These are phyloP conservation scores for Neofelis nebulosa DNA, from an alignment of 2,113 vertebrate species.

Conservation along the genomic window DNA sequence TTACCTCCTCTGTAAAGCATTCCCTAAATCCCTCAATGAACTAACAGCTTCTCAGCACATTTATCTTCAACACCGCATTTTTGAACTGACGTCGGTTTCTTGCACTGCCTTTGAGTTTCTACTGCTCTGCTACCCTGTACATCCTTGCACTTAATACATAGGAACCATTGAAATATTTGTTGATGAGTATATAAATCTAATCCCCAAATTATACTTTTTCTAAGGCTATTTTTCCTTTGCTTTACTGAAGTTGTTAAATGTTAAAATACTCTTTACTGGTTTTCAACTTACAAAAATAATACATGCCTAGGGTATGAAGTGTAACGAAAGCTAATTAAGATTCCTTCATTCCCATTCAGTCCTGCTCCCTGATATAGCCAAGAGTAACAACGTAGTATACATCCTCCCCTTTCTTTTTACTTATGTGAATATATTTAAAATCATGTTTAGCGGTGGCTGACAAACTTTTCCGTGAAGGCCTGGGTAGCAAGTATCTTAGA, in stretches of 20 bases:
- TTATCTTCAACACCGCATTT: background rate
- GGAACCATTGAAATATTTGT: background rate
- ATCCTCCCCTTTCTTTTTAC: background rate
- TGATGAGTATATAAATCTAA: background rate
- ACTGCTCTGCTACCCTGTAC: background rate
- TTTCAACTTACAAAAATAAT: constrained; percentile 1
- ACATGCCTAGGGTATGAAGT: background rate
- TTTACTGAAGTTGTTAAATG: background rate
- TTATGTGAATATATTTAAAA: background rate
- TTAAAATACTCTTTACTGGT: background rate
- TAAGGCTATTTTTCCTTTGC: background rate
- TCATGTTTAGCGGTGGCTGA: background rate
- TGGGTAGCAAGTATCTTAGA: background rate
- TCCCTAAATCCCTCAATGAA: background rate
- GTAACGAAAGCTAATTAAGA: background rate
- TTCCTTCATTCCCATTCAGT: background rate
- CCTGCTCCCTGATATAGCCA: background rate
- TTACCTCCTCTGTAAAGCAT: background rate
- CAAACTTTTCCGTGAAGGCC: background rate
- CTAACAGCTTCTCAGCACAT: background rate
- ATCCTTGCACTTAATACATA: background rate
- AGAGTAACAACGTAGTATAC: background rate
- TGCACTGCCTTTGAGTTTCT: background rate
- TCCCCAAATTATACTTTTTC: background rate
- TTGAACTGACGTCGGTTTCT: background rate